Base-by-base conservation (phyloP, 1,140 invertebrate species). In the Aphis craccivora region DNA sequence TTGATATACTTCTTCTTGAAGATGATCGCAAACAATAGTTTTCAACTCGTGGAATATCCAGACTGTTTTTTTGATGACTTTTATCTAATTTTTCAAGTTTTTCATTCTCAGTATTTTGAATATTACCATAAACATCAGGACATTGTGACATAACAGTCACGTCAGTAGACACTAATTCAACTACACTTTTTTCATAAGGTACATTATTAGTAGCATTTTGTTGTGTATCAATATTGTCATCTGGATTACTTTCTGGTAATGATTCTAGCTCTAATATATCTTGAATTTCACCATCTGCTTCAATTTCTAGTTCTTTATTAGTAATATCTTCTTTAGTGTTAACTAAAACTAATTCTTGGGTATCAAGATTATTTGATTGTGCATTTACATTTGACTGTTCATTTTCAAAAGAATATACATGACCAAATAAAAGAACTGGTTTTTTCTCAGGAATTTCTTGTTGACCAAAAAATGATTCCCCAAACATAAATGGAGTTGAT, bases 211-310 rank as follows among this genome's bases (percentile, higher is more conserved):
- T 84, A 22, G 67, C 25, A 18, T 25, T 22, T 9, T 40, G 53
- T 5, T 92, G 76, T 40, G 22, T 25, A 14, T 51, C 81, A 22
- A 84, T 18, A 86, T 51, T 53, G 1, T 93, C 91, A 2, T 93
- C 81, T 20, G 81, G 81, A 55, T 93, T 84, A 43, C 91, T 93
- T 22, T 93, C 91, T 18, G 91, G 91, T 53, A 93, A 55, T 5
- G 91, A 86, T 86, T 86, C 48, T 30, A 93, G 37, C 51, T 93
- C 91, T 22, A 93, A 55, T 55, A 93, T 93, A 86, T 93, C 91
- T 86, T 93, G 76, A 40, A 93, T 84, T 37, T 84, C 91, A 40
- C 84, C 37, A 30, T 20, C 35, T 30, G 30, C 3, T 43, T 93
- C 91, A 86, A 53, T 37, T 40, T 43, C 48, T 25, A 9, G 11